Evolutionary conservation across 2,113 vertebrate species (phyloP).

Genomic region (Dasyprocta punctata): DNA sequence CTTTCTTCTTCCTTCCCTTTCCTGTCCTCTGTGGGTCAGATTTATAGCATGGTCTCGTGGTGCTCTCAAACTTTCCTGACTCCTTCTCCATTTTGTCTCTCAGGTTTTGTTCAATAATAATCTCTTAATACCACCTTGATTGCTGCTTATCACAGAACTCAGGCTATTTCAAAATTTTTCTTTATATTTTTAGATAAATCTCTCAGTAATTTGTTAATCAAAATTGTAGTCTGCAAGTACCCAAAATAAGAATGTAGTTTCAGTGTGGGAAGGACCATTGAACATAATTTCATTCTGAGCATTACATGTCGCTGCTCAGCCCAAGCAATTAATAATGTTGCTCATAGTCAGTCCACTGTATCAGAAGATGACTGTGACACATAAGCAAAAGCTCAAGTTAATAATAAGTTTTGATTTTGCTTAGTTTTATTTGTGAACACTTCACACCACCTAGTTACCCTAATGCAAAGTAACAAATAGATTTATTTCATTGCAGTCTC

Average conservation of each 20-base stretch:
- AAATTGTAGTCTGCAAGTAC: background rate
- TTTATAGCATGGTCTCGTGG: background rate
- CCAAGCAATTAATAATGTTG: background rate
- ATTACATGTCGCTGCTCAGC: background rate
- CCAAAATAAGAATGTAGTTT: background rate
- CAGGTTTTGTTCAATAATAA: background rate
- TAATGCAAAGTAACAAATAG: background rate
- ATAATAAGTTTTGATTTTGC: background rate
- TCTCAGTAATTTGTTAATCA: background rate
- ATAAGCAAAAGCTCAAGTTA: background rate
- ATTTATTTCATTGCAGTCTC: background rate
- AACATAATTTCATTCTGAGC: background rate
- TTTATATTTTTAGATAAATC: background rate
- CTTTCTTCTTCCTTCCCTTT: background rate
- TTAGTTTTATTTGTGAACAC: background rate
- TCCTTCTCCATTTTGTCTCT: background rate
- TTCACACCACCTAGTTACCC: background rate
- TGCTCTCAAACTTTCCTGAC: background rate
- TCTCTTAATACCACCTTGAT: background rate
- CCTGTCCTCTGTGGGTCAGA: background rate
- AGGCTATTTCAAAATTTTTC: background rate
- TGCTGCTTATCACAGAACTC: background rate
- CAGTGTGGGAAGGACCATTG: background rate
- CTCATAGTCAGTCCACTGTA: background rate
- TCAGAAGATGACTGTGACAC: background rate